Base-by-base conservation (phyloP, 1,140 invertebrate genomes). In the Drosophila pseudoobscura region DNA sequence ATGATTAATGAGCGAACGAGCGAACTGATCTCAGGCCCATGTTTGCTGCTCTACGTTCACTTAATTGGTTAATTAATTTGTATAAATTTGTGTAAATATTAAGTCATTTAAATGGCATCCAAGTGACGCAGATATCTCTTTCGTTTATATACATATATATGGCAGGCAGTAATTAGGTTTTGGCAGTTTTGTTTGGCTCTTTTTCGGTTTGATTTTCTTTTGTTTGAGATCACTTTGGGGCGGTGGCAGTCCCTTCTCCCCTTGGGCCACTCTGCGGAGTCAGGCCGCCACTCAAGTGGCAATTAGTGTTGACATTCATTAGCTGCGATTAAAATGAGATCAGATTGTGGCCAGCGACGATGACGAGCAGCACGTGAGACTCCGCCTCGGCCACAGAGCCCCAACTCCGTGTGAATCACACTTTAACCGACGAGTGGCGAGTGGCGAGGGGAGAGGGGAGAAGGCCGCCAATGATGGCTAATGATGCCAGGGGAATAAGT, bases 261-360 rank as follows among this genome's bases (percentile, higher is more conserved):
- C 20, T 1, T 9, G 11, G 8, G 44, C 35, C 24, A 7, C 9
- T n/a, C 49, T 26, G 1, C 6, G 17, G 24, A 39, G 20, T 41
- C 46, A 50, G 17, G 65, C 45, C 26, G 47, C 26, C 70, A 65
- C 59, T 74, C 70, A 74, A 74, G 70, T 61, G 57, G 75, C 82
- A 85, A 85, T 85, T 85, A 85, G 78, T 63, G 82, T 82, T 85
- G 82, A 85, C 82, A 87, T 68, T 85, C 82, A 85, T 85, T 85
- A 82, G 74, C 79, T 62, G 75, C 78, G 84, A 85, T 85, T 85
- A 87, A 87, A 85, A 55, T 75, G 78, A 87, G 82, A 85, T 85
- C 82, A 87, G 82, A 85, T 85, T 85, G 50, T 62, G 75, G 31
- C 39, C 44, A 43, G 52, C 70, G 22, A 39, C 45, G 74, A 61